These are phyloP conservation scores for Schizothorax lantsangensis DNA, from an alignment of 2,797 vertebrate species.

Conservation along the genomic window DNA sequence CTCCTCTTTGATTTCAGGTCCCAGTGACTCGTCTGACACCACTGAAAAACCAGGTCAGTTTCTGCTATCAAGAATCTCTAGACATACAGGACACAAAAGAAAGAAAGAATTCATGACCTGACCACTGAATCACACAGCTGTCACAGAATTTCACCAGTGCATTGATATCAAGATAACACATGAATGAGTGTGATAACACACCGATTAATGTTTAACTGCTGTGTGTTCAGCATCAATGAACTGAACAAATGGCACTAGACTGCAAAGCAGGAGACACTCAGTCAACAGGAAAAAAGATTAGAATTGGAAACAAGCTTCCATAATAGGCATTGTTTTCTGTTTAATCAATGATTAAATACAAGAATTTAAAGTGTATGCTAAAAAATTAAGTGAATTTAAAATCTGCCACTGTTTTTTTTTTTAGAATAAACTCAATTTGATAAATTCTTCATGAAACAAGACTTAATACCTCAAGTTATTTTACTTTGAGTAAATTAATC, in stretches of 20 bases:
- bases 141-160: neutral
- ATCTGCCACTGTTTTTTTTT: neutral
- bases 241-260: neutral
- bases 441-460: neutral
- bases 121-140: neutral
- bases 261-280: neutral
- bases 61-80: neutral
- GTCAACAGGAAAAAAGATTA: constrained; percentile 8
- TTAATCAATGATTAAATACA: neutral
- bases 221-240: constrained; percentile 19
- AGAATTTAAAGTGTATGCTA: neutral
- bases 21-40: constrained; percentile 48
- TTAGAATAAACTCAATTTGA: neutral
- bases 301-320: neutral
- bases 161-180: neutral
- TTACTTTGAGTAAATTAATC: neutral
- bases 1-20: constrained; percentile 40
- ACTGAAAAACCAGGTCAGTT: constrained; percentile 62
- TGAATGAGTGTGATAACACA: neutral
- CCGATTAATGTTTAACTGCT: constrained; percentile 10
- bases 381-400: neutral
- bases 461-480: neutral
- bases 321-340: neutral
- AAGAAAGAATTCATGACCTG: neutral
- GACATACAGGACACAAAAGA: neutral